Conservation (phyloP, 2,797 vertebrate species). For the Thripadectes ignobilis region DNA sequence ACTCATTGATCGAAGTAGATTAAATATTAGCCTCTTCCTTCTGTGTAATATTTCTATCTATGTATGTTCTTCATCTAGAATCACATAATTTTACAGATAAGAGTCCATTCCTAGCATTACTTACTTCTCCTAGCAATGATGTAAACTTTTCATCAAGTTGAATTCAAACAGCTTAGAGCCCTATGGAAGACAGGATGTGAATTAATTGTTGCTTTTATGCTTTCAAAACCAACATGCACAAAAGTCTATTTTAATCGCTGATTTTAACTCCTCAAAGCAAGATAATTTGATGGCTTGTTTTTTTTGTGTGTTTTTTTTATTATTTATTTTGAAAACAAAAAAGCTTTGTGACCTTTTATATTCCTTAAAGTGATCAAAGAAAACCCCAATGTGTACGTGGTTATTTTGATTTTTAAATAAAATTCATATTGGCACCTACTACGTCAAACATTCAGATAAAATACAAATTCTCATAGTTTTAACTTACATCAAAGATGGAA, state of each 20-base stretch:
- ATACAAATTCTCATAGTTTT: constrained; percentile 62
- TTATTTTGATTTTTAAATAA: constrained; percentile 57
- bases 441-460: constrained; percentile 54
- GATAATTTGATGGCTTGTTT: background rate
- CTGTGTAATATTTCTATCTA: background rate
- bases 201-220: background rate
- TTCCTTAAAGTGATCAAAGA: constrained; percentile 35
- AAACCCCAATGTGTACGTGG: constrained; percentile 19
- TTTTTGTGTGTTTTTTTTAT: background rate
- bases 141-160: background rate
- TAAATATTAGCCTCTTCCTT: background rate
- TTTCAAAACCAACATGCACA: background rate
- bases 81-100: rapidly evolving
- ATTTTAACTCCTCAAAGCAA: background rate
- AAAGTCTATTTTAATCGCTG: background rate
- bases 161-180: background rate
- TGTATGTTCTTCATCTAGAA: background rate
- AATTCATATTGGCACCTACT: constrained; percentile 38
- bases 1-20: background rate
- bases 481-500: constrained; percentile 53
- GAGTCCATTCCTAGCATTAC: background rate
- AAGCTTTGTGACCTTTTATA: background rate
- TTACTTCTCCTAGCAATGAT: background rate
- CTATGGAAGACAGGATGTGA: background rate
- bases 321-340: background rate